Conservation (phyloP, 2,797 vertebrate genomes). For the Amphiprion clarkii region DNA sequence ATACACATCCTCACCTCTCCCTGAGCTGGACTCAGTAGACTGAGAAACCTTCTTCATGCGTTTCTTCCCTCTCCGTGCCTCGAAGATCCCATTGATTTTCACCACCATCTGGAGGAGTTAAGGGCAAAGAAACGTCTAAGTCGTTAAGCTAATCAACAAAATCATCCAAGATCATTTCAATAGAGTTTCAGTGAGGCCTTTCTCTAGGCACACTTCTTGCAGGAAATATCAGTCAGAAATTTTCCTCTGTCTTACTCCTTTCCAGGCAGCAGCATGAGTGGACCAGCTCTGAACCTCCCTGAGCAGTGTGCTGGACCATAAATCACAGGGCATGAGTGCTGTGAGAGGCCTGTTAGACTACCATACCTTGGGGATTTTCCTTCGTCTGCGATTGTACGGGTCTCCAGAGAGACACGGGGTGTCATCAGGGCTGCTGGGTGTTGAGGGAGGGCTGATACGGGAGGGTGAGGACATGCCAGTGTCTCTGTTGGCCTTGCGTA, state of each 20-base stretch:
- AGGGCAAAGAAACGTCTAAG: conserved; percentile 42
- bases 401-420: conserved; percentile 94
- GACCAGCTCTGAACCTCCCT: conserved; percentile 38
- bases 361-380: conserved; percentile 96
- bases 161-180: conserved; percentile 37
- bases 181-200: conserved; percentile 33
- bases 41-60: conserved; percentile 94
- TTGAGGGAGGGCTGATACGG: conserved; percentile 94
- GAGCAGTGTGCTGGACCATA: conserved; percentile 26
- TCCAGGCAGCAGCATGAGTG: conserved; percentile 40
- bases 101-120: conserved; percentile 90
- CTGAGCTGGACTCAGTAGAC: conserved; percentile 93
- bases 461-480: conserved; percentile 89
- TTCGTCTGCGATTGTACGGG: conserved; percentile 91
- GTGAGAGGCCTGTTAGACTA: conserved; percentile 22
- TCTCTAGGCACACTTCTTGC: conserved; percentile 36
- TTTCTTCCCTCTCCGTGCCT: conserved; percentile 95
- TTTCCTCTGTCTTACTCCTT: conserved; percentile 49
- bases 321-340: conserved; percentile 45
- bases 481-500: conserved; percentile 91
- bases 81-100: conserved; percentile 96
- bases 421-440: conserved; percentile 97
- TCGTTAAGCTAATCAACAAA: conserved; percentile 40
- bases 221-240: conserved; percentile 57
- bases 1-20: conserved; percentile 88